Conservation (phyloP, 2,888 invertebrate genomes). For the Geophilus truncorum region DNA sequence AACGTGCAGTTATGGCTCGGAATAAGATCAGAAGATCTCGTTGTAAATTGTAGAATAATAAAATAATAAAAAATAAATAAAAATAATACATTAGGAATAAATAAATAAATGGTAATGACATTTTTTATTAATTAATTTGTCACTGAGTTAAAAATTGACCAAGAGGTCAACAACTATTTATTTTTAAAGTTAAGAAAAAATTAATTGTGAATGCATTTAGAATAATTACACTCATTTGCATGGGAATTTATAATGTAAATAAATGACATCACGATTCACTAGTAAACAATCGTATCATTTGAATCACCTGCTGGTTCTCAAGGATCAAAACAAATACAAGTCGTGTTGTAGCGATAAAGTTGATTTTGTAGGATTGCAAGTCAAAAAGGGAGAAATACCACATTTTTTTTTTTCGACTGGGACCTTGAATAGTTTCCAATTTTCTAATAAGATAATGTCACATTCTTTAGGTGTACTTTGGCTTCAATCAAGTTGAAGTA, state of each 20-base stretch:
- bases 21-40: background rate
- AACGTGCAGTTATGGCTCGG: background rate
- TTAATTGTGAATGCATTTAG: too few species aligned
- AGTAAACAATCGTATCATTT: background rate
- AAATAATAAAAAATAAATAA: background rate
- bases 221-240: too few species aligned
- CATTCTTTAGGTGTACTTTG: background rate
- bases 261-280: background rate
- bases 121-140: background rate
- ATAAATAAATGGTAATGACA: background rate
- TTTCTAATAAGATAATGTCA: background rate
- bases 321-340: background rate
- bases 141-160: background rate
- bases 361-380: too few species aligned
- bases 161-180: background rate
- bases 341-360: background rate
- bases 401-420: background rate
- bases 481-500: background rate
- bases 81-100: background rate
- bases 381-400: background rate
- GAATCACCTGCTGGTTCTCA: background rate
- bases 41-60: background rate
- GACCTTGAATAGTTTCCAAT: background rate
- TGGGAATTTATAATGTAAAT: background rate
- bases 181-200: too few species aligned